Base-by-base conservation (phyloP, 2,113 vertebrate genomes). In the Paraplagusia blochii region DNA sequence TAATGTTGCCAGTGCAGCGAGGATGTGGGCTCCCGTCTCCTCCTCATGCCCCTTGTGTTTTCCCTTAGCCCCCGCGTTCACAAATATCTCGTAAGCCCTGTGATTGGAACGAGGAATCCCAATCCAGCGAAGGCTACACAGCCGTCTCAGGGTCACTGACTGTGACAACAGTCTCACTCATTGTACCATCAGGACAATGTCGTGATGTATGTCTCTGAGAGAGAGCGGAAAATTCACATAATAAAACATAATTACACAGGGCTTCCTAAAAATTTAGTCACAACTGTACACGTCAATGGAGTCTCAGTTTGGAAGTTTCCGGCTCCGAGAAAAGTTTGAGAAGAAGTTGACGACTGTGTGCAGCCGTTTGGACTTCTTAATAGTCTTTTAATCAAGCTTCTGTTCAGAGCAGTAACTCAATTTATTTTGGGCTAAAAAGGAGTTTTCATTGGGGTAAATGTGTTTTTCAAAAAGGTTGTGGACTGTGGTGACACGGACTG, bases 201-300 rank as follows among this genome's bases (percentile, higher is more conserved):
- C 50, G 72, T 62, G 15, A 69, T 82, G 59, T 79, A 61, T 80
- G 61, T 71, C 34, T 49, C 49, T 44, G 49, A 44, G 46, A 55
- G 57, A 53, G 60, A 45, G 55, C 34, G 50, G 46, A 72, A 71
- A 52, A 69, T 65, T 53, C 56, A 62, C 61, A 66, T 72, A 77
- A 77, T 83, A 62, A 81, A 76, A 77, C 74, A 74, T 72, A 74
- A 85, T 86, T 85, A 83, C 42, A 49, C 54, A 69, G 53, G 46
- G 65, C 82, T 85, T 79, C 80, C 73, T 74, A 64, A 67, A 83
- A 53, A 71, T 80, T 87, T 79, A 1, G 82, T 75, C 67, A 80
- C 7, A 56, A 52, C 63, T 62, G 44, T 56, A 36, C 22, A 29
- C 57, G 61, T 84, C 75, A 83, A 60, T 72, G 38, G 63, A 69